Evolutionary conservation across 1,140 invertebrate genomes (phyloP).

Genomic region (Onthophagus taurus): DNA sequence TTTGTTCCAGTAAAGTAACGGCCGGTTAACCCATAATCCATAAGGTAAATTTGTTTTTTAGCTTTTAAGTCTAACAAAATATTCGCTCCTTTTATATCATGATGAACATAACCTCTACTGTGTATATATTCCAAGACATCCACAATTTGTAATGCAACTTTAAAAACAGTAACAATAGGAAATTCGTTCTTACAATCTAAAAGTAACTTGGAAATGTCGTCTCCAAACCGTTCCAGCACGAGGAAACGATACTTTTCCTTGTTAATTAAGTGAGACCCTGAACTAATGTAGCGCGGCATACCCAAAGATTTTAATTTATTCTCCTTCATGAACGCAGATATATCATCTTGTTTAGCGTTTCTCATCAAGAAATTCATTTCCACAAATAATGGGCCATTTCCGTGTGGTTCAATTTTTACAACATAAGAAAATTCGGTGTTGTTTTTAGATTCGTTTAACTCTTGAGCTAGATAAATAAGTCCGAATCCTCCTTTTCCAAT

Average conservation of each 20-base stretch:
- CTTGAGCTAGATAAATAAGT: conserved; percentile 74
- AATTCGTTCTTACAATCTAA: conserved; percentile 59
- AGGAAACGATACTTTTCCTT: conserved; percentile 78
- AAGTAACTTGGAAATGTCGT: conserved; percentile 77
- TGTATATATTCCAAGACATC: conserved; percentile 85
- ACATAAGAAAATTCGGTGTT: conserved; percentile 48
- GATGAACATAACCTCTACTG: conserved; percentile 75
- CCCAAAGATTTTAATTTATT: conserved; percentile 69
- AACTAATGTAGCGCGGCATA: conserved; percentile 76
- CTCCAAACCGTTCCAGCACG: conserved; percentile 86
- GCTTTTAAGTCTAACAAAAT: conserved; percentile 67
- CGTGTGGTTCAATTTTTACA: conserved; percentile 84
- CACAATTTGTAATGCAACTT: conserved; percentile 78
- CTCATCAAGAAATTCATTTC: conserved; percentile 93
- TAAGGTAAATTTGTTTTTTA: conserved; percentile 73
- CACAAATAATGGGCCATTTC: conserved; percentile 88
- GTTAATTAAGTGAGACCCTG: conserved; percentile 70
- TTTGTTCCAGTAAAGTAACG: conserved; percentile 60
- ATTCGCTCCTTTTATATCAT: conserved; percentile 88
- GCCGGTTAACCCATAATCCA: conserved; percentile 89
- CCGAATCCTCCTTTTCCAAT: conserved; percentile 92
- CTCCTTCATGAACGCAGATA: conserved; percentile 63
- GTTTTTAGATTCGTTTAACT: conserved; percentile 43
- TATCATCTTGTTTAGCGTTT: conserved; percentile 68
- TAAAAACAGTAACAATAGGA: conserved; percentile 63